Conservation (phyloP, 2,113 vertebrate genomes). For the Scartelaos histophorus region DNA sequence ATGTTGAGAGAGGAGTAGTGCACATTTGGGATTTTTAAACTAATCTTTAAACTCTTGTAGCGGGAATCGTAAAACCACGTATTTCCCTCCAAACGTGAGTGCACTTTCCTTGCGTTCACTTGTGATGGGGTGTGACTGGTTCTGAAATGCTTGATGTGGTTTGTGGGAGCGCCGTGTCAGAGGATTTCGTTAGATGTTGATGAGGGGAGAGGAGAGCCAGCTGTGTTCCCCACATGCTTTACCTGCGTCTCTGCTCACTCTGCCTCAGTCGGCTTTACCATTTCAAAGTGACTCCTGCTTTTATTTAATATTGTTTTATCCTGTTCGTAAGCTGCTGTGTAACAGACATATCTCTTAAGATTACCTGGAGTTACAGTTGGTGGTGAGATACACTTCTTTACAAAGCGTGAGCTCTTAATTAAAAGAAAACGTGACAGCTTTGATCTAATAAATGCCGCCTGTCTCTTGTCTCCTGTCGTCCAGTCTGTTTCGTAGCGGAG, state of each 20-base stretch:
- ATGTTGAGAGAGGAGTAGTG: neutral
- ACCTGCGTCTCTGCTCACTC: conserved; percentile 35
- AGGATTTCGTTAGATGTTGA: conserved; percentile 59
- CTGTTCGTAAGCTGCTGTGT: conserved; percentile 26
- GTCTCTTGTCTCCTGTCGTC: conserved; percentile 23
- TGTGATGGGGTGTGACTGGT: conserved; percentile 28
- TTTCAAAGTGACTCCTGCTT: conserved; percentile 57
- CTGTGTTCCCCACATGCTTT: conserved; percentile 49
- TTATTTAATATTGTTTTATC: conserved; percentile 46
- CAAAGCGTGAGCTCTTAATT: conserved; percentile 44
- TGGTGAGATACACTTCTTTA: conserved; percentile 39
- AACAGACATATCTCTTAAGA: conserved; percentile 38
- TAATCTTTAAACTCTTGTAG: neutral
- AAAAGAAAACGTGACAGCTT: conserved; percentile 52
- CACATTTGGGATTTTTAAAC: neutral
- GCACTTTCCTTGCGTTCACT: conserved; percentile 27
- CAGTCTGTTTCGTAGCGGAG: conserved; percentile 29
- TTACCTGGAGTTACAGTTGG: conserved; percentile 13
- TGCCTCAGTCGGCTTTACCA: conserved; percentile 51
- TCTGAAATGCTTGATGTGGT: conserved; percentile 33
- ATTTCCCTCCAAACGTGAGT: conserved; percentile 11
- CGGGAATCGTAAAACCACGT: conserved; percentile 11
- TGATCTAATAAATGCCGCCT: conserved; percentile 52
- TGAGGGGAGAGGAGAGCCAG: conserved; percentile 50
- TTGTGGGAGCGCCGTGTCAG: conserved; percentile 28